A percentile compares a stretch with the other conserved stretches of the same genome.
These are phyloP conservation scores for Gobius niger DNA, from an alignment of 2,113 vertebrate genomes.

Conservation along the genomic window DNA sequence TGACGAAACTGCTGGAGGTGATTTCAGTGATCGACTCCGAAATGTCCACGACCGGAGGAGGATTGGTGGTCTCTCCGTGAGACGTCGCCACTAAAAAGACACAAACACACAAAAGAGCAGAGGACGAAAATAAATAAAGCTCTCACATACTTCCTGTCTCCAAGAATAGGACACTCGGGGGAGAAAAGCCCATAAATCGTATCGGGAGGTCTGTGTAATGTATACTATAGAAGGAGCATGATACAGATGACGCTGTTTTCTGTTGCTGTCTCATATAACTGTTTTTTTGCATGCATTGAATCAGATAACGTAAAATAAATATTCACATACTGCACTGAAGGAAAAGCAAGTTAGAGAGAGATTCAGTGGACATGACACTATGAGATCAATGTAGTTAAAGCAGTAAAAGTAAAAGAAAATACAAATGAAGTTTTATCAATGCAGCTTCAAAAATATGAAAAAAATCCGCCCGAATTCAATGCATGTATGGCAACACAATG, in stretches of 20 bases:
- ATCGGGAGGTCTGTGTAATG: slow-evolving; percentile 1
- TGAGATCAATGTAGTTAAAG: too few species aligned
- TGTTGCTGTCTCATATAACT: background rate
- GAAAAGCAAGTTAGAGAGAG: background rate
- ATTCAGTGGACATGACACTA: too few species aligned
- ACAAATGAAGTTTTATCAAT: too few species aligned
- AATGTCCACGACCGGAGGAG: slow-evolving; percentile 80
- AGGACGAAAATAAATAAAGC: slow-evolving; percentile 19
- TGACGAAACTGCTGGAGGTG: slow-evolving; percentile 95
- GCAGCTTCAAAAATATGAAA: too few species aligned
- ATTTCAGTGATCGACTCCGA: slow-evolving; percentile 97
- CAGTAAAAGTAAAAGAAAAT: too few species aligned
- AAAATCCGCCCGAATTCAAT: too few species aligned
- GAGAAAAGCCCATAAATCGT: background rate
- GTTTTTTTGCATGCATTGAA: background rate
- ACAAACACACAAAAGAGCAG: background rate
- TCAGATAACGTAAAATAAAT: background rate
- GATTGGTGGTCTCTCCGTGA: slow-evolving; percentile 84
- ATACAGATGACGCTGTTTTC: background rate
- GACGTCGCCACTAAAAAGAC: slow-evolving; percentile 75
- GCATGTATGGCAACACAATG: too few species aligned
- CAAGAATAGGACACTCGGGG: slow-evolving; percentile 6
- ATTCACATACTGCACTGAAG: background rate
- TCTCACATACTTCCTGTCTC: background rate
- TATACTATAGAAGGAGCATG: background rate